Evolutionary conservation across 2,888 invertebrate genomes (phyloP), one percentile per base, ranked within the genome.

Genomic region (Tinea trinotella): DNA sequence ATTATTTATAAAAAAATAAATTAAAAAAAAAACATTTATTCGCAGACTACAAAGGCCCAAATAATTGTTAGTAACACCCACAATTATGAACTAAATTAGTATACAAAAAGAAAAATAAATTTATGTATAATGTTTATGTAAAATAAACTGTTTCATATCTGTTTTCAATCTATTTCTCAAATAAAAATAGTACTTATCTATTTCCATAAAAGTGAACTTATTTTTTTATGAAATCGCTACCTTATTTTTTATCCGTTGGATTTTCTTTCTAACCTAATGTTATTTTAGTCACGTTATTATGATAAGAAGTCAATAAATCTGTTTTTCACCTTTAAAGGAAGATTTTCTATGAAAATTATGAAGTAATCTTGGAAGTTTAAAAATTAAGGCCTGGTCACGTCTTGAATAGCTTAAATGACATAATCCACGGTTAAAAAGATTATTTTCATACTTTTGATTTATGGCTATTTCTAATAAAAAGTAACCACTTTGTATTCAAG

Each of bases 391-490:
- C 48, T 5, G 48, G 48, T 48, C 48, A 48, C 48, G 48, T 20
- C 10, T 18, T 48, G 48, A 48, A 48, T 48, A 19, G 18, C 48
- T 48, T 48, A 12, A 48, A 48, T 48, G 48, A 48, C 48, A 48
- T 48, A 48, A 48, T 48, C 48, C 48, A 19, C 9, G 19, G 19
- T n/a, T 48, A 18, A 48, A 48, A 48, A 48, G 18, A 48, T 48
- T 48, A 20, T 48, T 48, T 48, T 20, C 20, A 18, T 18, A 48
- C 18, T 48, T 48, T 48, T 48, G 48, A 48, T 48, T 48, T 48
- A 48, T 48, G 19, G 48, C 18, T 48, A 48, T 48, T 48, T 18
- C 48, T 48, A 5, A 30, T 30, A 30, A 17, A 40, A 40, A 30
- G 30, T 30, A 30, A 30, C 40, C 15, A 13, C 40, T 40, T 40